Conservation (phyloP, 2,888 invertebrate genomes). For the Crossocerus cetratus region DNA sequence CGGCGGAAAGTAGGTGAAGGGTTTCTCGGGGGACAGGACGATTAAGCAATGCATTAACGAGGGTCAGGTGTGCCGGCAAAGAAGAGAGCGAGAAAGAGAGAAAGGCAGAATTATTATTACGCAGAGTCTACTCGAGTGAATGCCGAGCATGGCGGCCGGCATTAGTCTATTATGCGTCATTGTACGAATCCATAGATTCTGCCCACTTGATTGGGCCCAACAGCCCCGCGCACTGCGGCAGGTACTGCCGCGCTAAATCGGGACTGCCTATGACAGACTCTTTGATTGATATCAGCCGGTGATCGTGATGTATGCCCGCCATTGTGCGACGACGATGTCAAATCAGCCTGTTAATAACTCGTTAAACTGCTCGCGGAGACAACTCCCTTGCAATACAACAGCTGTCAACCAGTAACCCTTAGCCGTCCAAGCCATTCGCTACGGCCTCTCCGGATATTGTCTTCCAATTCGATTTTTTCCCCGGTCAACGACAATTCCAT, state of each 20-base stretch:
- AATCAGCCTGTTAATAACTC: too few species aligned
- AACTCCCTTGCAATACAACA: too few species aligned
- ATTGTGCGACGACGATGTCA: too few species aligned
- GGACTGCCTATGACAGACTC: constrained; percentile 22
- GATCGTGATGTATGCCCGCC: too few species aligned
- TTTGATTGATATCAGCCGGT: too few species aligned
- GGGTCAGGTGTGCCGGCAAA: constrained; percentile 50
- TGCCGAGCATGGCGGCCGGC: constrained; percentile 25
- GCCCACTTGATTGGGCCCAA: constrained; percentile 49
- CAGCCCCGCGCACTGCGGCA: constrained; percentile 36
- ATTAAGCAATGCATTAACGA: constrained; percentile 61
- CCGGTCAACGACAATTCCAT: too few species aligned
- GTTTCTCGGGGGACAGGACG: constrained; percentile 36
- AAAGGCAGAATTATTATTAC: constrained; percentile 49
- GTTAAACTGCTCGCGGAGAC: too few species aligned
- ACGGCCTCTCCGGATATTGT: too few species aligned
- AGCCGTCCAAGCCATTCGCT: too few species aligned
- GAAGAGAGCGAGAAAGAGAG: too few species aligned
- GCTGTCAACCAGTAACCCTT: too few species aligned
- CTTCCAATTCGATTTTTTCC: too few species aligned
- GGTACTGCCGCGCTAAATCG: constrained; percentile 40
- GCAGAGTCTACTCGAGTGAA: constrained; percentile 32
- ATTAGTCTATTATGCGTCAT: constrained; percentile 45
- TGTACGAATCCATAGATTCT: constrained; percentile 38
- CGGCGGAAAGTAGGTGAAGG: constrained; percentile 54